These are phyloP conservation scores for Patiria pectinifera DNA, from an alignment of 53 echinoderm and acorn worm species.

Conservation along the genomic window DNA sequence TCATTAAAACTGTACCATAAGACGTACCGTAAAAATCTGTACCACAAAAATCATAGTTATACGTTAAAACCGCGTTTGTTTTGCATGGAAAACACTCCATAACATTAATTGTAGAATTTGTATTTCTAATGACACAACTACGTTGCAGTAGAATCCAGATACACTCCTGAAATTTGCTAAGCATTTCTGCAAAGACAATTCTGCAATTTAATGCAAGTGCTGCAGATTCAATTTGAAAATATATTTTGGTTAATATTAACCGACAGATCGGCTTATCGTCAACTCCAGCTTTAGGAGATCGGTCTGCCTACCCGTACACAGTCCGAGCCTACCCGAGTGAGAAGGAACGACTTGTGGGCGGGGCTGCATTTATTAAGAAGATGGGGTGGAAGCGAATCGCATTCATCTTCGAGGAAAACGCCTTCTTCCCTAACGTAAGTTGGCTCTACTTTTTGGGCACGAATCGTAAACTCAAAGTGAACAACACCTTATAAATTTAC, in stretches of 20 bases:
- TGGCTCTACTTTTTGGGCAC: neutral
- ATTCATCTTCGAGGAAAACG: constrained; percentile 16
- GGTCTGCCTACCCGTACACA: constrained; percentile 35
- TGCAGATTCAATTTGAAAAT: no score
- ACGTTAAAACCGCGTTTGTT: no score
- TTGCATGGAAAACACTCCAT: no score
- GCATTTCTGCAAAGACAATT: no score
- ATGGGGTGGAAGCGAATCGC: constrained; percentile 31
- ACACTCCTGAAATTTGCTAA: no score
- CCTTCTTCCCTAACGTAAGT: constrained; percentile 22
- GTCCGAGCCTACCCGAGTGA: constrained; percentile 4
- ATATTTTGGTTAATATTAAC: neutral
- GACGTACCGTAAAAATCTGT: no score
- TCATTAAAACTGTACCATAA: no score
- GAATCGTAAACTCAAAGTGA: neutral
- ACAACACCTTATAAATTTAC: no score
- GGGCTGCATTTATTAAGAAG: neutral
- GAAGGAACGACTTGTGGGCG: neutral
- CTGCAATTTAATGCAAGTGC: neutral
- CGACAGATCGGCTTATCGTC: constrained; percentile 22
- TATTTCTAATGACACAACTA: no score
- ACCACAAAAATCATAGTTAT: no score
- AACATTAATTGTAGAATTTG: no score
- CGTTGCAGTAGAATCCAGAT: no score
- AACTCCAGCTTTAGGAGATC: neutral